These are phyloP conservation scores for Herminia tarsipennalis DNA, from an alignment of 2,888 invertebrate species.

Conservation along the genomic window DNA sequence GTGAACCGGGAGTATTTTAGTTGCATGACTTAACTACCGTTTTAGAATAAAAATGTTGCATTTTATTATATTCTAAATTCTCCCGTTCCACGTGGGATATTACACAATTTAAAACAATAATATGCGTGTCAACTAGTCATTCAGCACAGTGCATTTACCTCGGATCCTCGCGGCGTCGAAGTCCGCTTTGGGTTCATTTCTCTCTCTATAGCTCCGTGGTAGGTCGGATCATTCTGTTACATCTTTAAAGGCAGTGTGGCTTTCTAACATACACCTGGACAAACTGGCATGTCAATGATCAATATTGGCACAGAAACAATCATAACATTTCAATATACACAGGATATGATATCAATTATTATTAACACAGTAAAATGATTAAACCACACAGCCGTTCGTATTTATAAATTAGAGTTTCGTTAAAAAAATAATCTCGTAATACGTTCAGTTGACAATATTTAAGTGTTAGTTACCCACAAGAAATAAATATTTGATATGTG, in stretches of 20 bases:
- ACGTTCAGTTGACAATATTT: constrained; percentile 56
- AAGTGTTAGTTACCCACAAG: constrained; percentile 63
- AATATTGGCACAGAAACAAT: constrained; percentile 66
- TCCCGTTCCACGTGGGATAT: constrained; percentile 42
- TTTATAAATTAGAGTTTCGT: constrained; percentile 33
- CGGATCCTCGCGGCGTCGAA: constrained; percentile 72
- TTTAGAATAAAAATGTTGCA: not conserved
- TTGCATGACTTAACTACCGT: not conserved
- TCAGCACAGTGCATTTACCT: constrained; percentile 80
- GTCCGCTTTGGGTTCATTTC: constrained; percentile 58
- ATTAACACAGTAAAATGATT: constrained; percentile 45
- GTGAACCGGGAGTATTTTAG: constrained; percentile 29
- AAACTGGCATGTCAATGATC: constrained; percentile 75
- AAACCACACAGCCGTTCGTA: constrained; percentile 72
- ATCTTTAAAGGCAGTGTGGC: constrained; percentile 79
- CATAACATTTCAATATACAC: constrained; percentile 40
- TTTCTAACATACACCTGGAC: constrained; percentile 80
- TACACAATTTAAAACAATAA: constrained; percentile 46
- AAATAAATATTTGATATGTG: constrained; percentile 59
- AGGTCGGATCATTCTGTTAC: constrained; percentile 69
- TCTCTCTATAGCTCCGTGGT: constrained; percentile 71
- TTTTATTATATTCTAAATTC: constrained; percentile 21
- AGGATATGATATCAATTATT: constrained; percentile 33
- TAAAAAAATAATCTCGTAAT: constrained; percentile 52
- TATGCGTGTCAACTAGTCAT: constrained; percentile 60